Evolutionary conservation across 2,888 invertebrate genomes (phyloP).

Genomic region (Pachymerium ferrugineum): DNA sequence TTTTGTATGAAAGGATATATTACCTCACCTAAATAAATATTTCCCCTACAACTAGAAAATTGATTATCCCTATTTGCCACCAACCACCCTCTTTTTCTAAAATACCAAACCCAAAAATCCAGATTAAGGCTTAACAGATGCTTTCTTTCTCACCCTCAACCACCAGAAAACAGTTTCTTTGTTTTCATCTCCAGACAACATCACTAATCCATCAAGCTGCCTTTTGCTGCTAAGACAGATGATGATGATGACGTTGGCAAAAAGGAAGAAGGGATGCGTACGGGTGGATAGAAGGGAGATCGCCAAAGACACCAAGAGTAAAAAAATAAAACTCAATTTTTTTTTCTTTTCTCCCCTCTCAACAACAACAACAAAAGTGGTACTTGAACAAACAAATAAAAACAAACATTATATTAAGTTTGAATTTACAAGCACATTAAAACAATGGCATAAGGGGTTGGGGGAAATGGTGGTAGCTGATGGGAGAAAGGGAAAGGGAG

Average conservation of each 20-base stretch:
- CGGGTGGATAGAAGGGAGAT: not conserved
- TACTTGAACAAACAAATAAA: too few relatives aligned
- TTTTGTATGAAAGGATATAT: too few relatives aligned
- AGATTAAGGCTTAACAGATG: not conserved
- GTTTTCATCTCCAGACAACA: not conserved
- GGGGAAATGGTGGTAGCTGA: too few relatives aligned
- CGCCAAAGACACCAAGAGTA: not conserved
- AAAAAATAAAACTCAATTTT: not conserved
- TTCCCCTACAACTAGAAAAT: too few relatives aligned
- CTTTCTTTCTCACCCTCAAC: not conserved
- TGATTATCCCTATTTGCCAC: too few relatives aligned
- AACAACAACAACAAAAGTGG: too few relatives aligned
- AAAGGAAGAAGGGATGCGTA: not conserved
- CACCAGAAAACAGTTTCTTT: not conserved
- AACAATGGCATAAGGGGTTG: too few relatives aligned
- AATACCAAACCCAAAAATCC: too few relatives aligned
- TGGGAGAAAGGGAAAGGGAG: not conserved
- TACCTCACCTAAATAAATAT: too few relatives aligned
- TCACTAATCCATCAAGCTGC: slow-evolving; percentile 1
- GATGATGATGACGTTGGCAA: slow-evolving; percentile 16
- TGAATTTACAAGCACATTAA: too few relatives aligned
- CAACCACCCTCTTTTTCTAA: too few relatives aligned
- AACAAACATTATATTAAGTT: too few relatives aligned
- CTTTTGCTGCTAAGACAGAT: not conserved
- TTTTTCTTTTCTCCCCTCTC: not conserved